Base-by-base conservation (phyloP, 2,888 invertebrate species). In the Dicycla oo region DNA sequence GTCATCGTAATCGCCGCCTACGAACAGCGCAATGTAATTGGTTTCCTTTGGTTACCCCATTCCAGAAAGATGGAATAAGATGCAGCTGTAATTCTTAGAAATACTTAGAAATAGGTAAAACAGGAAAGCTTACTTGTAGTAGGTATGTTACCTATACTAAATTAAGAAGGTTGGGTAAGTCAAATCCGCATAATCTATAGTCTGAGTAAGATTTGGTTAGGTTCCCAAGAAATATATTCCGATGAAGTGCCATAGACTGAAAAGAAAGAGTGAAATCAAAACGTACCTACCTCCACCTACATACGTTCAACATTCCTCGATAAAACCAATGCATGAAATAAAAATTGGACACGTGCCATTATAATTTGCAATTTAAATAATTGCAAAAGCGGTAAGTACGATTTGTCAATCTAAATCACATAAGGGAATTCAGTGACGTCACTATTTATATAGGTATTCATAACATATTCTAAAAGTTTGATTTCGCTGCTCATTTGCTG, bases 401-500 rank as follows among this genome's bases (percentile, higher is more conserved):
- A 56, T 78, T 81, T 81, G 40, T 58, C 63, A 68, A 80, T 63
- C 67, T 81, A 81, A 66, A 62, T 69, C 58, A 51, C 78, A 18
- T 47, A 69, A 20, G 68, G 73, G 78, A 65, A 72, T 81, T 54
- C 65, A 40, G 34, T 73, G 58, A 69, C 68, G 65, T 69, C 53
- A 78, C 53, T 53, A 43, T 78, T 62, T 65, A 66, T 53, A 51
- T 54, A n/a, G n/a, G n/a, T n/a, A 56, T 60, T 73, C 73, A 40
- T 43, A 73, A 67, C 53, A 69, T 71, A 78, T 81, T 81, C 65
- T 57, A 66, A 68, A 74, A 72, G 56, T 73, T 76, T 76, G 70
- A 81, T 67, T 51, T 58, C 40, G 54, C 18, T 73, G 63, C 70
- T 73, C 78, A 84, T 81, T 81, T 70, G 69, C 75, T 75, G 76